Evolutionary conservation across 2,797 vertebrate species (phyloP), one percentile per base, ranked within the genome.

Genomic region (Enteromius thamalakanensis): DNA sequence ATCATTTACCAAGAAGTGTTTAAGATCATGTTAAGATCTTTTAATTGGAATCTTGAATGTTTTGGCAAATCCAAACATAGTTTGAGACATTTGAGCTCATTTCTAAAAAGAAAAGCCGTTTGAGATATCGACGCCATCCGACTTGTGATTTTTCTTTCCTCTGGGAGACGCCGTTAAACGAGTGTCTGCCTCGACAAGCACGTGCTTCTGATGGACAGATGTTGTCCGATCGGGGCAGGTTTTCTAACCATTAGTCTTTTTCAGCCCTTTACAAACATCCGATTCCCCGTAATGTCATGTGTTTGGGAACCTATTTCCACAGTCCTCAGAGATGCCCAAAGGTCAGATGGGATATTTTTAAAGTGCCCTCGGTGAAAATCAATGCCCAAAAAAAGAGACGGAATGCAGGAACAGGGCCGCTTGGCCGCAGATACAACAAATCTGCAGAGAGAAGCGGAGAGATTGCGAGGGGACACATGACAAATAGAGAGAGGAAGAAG

Each of bases 301-400:
- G 70, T 32, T 55, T 7, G 40, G 77, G 51, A 51, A 72, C 37
- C 74, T 58, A 42, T 75, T 78, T 86, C 74, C 83, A 53, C 74
- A 70, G 74, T 81, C 85, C 75, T 72, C 68, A 82, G 77, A 47
- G 47, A 70, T 92, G 92, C 92, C 92, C 83, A 93, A 93, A 93
- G 93, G 94, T 94, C 94, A 94, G 90, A 92, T 92, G 91, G 90
- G 90, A 93, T 94, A 94, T 94, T 95, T 94, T 92, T 92, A 87
- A 94, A 94, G 93, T 89, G 93, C 93, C 94, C 92, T 91, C 88
- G 92, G 94, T 93, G 89, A 94, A 95, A 95, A 94, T 95, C 94
- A 94, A 95, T 94, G 91, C 89, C 91, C 91, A 93, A 93, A 94
- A 83, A 80, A 89, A 92, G 91, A 70, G 75, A 71, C 75, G 37